A percentile compares a stretch with the other conserved stretches of the same genome.
phyloP scores from a whole-genome alignment of 1,140 invertebrate genomes.

The Papilio xuthus region DNA sequence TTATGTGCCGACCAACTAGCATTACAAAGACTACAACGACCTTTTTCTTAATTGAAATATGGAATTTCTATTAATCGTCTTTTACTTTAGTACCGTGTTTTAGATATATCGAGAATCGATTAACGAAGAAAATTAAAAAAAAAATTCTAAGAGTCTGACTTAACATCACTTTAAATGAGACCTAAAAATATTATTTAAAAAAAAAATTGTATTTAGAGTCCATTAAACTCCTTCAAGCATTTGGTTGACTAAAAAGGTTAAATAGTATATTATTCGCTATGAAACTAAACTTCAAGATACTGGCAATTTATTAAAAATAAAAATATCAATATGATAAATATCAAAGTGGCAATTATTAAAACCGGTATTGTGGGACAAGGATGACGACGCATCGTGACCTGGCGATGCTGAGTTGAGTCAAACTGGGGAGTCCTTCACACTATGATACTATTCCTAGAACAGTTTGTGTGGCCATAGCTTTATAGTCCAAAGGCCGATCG shows the following conservation, averaged over 20 bases:
- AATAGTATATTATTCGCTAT: background rate
- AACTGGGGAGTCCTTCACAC: constrained; percentile 50
- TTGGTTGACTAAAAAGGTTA: no score
- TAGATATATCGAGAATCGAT: background rate
- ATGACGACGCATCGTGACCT: constrained; percentile 41
- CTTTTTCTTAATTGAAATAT: background rate
- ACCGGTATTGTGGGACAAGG: constrained; percentile 18
- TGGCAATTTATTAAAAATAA: no score
- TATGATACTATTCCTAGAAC: constrained; percentile 54
- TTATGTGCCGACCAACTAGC: constrained; percentile 37
- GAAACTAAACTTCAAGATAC: background rate
- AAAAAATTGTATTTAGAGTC: no score
- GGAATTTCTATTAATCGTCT: background rate
- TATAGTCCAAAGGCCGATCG: background rate
- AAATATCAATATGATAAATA: constrained; percentile 16
- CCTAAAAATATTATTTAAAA: no score
- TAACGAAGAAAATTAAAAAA: background rate
- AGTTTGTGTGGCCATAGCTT: background rate
- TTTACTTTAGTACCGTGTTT: background rate
- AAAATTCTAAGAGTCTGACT: no score
- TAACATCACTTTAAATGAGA: background rate
- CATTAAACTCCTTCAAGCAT: no score
- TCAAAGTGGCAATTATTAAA: constrained; percentile 9
- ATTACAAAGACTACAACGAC: background rate
- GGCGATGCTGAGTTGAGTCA: constrained; percentile 37